Evolutionary conservation across 2,113 vertebrate genomes (phyloP).

Genomic region (Haliaeetus leucogaster): DNA sequence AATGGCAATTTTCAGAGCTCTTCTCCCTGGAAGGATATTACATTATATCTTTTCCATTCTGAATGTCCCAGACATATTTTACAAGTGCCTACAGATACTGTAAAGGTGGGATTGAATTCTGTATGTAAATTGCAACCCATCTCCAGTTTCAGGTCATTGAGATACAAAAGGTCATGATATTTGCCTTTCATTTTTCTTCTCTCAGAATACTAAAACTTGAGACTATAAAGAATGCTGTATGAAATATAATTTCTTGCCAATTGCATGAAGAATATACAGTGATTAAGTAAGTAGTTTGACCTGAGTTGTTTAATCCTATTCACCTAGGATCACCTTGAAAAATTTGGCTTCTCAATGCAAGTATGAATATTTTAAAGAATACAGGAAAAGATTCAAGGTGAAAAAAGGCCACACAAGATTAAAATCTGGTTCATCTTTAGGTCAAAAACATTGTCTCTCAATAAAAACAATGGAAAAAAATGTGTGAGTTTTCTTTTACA

Average conservation of each 20-base stretch:
- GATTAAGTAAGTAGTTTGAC: slow-evolving; percentile 62
- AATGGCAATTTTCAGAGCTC: slow-evolving; percentile 4
- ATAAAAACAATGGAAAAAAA: slow-evolving; percentile 28
- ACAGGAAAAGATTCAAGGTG: slow-evolving; percentile 1
- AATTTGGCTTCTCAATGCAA: slow-evolving; percentile 11
- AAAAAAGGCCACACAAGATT: slow-evolving; percentile 14
- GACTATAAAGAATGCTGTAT: slow-evolving; percentile 24
- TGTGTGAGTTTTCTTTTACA: background rate
- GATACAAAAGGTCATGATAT: slow-evolving; percentile 54
- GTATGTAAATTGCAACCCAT: slow-evolving; percentile 50
- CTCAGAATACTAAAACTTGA: slow-evolving; percentile 48
- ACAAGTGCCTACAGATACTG: slow-evolving; percentile 26
- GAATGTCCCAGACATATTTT: slow-evolving; percentile 39
- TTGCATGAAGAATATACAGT: slow-evolving; percentile 54
- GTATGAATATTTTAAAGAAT: slow-evolving; percentile 42
- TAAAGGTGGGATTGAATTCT: slow-evolving; percentile 34
- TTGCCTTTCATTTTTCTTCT: slow-evolving; percentile 55
- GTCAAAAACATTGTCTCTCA: slow-evolving; percentile 20
- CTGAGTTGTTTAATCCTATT: slow-evolving; percentile 61
- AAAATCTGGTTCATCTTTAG: slow-evolving; percentile 19
- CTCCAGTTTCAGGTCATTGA: slow-evolving; percentile 55
- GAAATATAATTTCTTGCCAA: slow-evolving; percentile 56
- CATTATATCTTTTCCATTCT: slow-evolving; percentile 7
- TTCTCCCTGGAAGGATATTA: slow-evolving; percentile 8
- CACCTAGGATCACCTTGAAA: slow-evolving; percentile 58